A percentile compares a stretch with the other conserved stretches of the same genome.
Conservation (phyloP, 2,888 invertebrate genomes). For the Heliconius aoede region DNA sequence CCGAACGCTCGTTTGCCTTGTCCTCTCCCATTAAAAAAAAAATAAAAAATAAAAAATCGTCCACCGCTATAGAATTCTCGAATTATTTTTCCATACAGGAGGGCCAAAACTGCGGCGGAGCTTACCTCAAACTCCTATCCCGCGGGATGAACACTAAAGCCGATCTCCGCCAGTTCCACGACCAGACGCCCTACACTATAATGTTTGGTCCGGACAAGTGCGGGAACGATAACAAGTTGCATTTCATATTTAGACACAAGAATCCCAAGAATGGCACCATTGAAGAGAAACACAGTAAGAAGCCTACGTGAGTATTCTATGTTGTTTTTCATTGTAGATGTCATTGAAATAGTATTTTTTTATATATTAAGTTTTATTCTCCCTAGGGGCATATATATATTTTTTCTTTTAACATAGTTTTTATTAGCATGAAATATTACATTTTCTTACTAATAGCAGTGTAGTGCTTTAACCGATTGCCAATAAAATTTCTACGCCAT, state of each 20-base stretch:
- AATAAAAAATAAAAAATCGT: too few relatives aligned
- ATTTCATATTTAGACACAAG: conserved; percentile 96
- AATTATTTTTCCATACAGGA: conserved; percentile 86
- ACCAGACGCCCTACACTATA: conserved; percentile 98
- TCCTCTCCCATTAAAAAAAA: too few relatives aligned
- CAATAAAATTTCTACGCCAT: too few relatives aligned
- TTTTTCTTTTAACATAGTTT: too few relatives aligned
- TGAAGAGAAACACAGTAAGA: conserved; percentile 98
- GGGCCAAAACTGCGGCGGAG: conserved; percentile 99
- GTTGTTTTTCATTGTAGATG: not conserved
- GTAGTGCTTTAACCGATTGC: too few relatives aligned
- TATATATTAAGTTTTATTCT: too few relatives aligned
- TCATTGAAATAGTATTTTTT: too few relatives aligned
- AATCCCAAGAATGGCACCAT: conserved; percentile 95
- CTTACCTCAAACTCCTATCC: conserved; percentile 96
- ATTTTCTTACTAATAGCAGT: too few relatives aligned
- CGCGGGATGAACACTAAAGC: conserved; percentile 84
- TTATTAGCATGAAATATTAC: too few relatives aligned
- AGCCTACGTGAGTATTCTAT: conserved; percentile 86
- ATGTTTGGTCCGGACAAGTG: conserved; percentile 99
- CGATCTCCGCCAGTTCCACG: conserved; percentile 92
- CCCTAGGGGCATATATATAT: too few relatives aligned
- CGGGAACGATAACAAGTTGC: conserved; percentile 96
- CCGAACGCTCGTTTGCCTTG: too few relatives aligned
- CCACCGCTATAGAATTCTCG: too few relatives aligned